Percentiles rank a stretch among this genome's conserved stretches.
Conservation (phyloP, 2,888 invertebrate genomes). For the Mallateleia sp. region DNA sequence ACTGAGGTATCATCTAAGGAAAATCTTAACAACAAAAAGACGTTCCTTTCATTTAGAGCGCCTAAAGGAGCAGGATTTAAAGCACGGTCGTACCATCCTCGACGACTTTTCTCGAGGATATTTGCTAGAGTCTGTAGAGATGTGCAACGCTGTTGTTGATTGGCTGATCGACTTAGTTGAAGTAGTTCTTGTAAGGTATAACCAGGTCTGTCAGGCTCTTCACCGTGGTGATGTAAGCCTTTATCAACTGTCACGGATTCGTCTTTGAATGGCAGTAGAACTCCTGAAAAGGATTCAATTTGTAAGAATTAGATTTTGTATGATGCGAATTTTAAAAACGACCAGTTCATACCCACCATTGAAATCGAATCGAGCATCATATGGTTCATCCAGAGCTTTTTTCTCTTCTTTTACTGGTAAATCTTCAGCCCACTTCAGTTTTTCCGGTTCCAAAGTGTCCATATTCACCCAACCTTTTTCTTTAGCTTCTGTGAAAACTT, state of each 20-base stretch:
- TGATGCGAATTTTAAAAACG: no score
- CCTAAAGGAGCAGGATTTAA: slow-evolving; percentile 93
- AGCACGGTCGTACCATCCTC: slow-evolving; percentile 94
- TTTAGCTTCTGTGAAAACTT: slow-evolving; percentile 89
- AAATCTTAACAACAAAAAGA: slow-evolving; percentile 95
- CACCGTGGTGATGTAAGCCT: slow-evolving; percentile 97
- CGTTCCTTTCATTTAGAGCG: slow-evolving; percentile 92
- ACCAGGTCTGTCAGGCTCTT: slow-evolving; percentile 97
- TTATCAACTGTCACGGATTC: slow-evolving; percentile 91
- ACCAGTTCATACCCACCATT: slow-evolving; percentile 90
- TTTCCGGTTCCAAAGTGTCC: slow-evolving; percentile 96
- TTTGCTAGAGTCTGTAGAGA: slow-evolving; percentile 95
- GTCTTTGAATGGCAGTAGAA: slow-evolving; percentile 93
- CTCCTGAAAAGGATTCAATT: slow-evolving; percentile 89
- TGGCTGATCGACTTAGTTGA: slow-evolving; percentile 93
- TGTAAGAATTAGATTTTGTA: no score
- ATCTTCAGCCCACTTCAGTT: slow-evolving; percentile 96
- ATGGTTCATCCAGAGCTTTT: slow-evolving; percentile 91
- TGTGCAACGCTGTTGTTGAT: slow-evolving; percentile 95
- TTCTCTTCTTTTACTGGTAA: slow-evolving; percentile 90
- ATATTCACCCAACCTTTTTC: slow-evolving; percentile 95
- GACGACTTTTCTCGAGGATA: slow-evolving; percentile 93
- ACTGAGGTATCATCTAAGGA: slow-evolving; percentile 96
- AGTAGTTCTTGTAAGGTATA: slow-evolving; percentile 97
- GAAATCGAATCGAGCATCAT: slow-evolving; percentile 96